phyloP scores from a whole-genome alignment of 2,888 invertebrate genomes.

The Catocala sponsa region DNA sequence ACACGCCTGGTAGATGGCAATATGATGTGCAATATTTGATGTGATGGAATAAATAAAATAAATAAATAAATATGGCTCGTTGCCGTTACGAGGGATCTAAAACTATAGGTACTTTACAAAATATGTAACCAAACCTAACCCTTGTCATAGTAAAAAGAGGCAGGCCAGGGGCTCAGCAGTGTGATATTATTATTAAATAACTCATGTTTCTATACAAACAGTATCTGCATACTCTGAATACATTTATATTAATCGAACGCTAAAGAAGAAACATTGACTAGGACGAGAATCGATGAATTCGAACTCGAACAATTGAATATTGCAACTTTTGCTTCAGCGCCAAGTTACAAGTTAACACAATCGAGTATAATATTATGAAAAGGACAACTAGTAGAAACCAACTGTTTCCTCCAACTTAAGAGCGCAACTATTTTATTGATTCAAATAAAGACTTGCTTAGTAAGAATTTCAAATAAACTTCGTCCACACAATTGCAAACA shows the following conservation, averaged over 20 bases:
- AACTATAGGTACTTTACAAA: too few species aligned
- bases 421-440: constrained; percentile 40
- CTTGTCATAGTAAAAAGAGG: too few species aligned
- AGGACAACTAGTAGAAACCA: constrained; percentile 25
- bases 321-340: constrained; percentile 22
- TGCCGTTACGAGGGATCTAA: too few species aligned
- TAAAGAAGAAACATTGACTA: background rate
- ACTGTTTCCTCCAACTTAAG: constrained; percentile 26
- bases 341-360: constrained; percentile 30
- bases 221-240: too few species aligned
- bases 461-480: constrained; percentile 40
- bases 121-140: too few species aligned
- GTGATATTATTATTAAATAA: too few species aligned
- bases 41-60: too few species aligned
- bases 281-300: background rate
- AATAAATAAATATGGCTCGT: too few species aligned
- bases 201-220: too few species aligned
- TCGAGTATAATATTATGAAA: constrained; percentile 11
- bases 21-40: too few species aligned
- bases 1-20: too few species aligned
- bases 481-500: constrained; percentile 51
- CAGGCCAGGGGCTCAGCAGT: too few species aligned
- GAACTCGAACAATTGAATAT: constrained; percentile 23
- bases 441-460: constrained; percentile 44
- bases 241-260: background rate